A percentile compares a stretch with the other conserved stretches of the same genome.
phyloP scores from a whole-genome alignment of 2,797 vertebrate genomes.

The Psittacula derbiana region DNA sequence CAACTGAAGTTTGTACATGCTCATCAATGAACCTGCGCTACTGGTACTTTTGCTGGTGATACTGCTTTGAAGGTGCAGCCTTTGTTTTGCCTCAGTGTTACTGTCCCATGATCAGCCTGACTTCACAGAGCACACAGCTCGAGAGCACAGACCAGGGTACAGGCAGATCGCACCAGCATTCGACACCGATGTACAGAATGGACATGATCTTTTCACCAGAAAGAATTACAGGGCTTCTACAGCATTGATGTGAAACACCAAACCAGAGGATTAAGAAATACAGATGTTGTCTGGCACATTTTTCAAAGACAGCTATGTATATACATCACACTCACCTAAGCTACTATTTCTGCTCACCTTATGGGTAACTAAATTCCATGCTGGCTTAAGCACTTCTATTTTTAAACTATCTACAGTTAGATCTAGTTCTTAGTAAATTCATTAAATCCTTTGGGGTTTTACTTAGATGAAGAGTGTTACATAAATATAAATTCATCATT shows the following conservation, averaged over 20 bases:
- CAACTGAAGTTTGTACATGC: not conserved
- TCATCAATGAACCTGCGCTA: not conserved
- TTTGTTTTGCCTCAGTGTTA: not conserved
- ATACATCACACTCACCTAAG: not conserved
- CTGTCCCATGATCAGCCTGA: not conserved
- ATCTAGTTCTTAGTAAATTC: not conserved
- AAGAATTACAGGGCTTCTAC: not conserved
- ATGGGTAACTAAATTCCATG: not conserved
- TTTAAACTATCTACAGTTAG: not conserved
- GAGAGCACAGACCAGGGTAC: not conserved
- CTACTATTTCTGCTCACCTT: not conserved
- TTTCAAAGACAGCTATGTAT: not conserved
- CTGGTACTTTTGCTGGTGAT: not conserved
- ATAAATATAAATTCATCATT: constrained; percentile 15
- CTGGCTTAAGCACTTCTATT: not conserved
- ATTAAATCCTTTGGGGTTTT: not conserved
- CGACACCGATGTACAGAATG: rapidly evolving
- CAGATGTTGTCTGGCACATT: not conserved
- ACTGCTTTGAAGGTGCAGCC: not conserved
- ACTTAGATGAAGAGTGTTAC: not conserved
- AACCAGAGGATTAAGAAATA: not conserved
- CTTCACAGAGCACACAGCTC: not conserved
- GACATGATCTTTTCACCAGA: not conserved
- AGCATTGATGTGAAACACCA: not conserved
- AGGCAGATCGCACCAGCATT: not conserved